phyloP scores from a whole-genome alignment of 2,797 vertebrate species.

The Parauchenoglanis punctatus region DNA sequence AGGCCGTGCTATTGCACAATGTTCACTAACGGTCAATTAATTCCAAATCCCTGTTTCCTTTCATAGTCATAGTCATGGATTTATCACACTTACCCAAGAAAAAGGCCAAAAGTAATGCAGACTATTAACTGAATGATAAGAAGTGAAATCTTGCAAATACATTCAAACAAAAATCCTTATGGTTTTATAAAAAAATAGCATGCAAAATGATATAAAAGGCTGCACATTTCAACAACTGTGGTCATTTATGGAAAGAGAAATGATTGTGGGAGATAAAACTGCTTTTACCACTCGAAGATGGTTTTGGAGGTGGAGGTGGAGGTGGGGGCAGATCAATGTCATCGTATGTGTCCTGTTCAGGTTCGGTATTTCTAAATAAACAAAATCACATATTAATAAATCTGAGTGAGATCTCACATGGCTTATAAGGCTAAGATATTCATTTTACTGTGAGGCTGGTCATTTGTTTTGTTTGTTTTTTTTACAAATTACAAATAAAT shows the following conservation, averaged over 20 bases:
- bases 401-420: not conserved
- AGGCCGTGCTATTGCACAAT: not conserved
- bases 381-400: not conserved
- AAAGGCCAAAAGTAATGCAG: not conserved
- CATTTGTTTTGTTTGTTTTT: no score
- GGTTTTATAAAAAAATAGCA: not conserved
- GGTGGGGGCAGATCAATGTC: conserved; percentile 59
- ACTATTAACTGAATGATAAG: not conserved
- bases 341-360: conserved; percentile 60
- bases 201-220: not conserved
- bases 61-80: not conserved
- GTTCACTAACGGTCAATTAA: not conserved
- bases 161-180: not conserved
- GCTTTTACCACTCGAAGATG: conserved; percentile 42
- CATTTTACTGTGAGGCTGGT: not conserved
- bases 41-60: not conserved
- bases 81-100: not conserved
- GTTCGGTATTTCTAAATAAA: conserved; percentile 33
- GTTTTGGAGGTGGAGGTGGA: conserved; percentile 52
- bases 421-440: not conserved
- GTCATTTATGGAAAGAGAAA: not conserved
- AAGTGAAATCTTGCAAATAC: not conserved
- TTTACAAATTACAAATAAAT: not conserved
- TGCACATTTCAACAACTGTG: not conserved
- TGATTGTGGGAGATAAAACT: no score